These are phyloP conservation scores for Aselliscus stoliczkanus DNA, from an alignment of 2,797 vertebrate genomes.

Conservation along the genomic window DNA sequence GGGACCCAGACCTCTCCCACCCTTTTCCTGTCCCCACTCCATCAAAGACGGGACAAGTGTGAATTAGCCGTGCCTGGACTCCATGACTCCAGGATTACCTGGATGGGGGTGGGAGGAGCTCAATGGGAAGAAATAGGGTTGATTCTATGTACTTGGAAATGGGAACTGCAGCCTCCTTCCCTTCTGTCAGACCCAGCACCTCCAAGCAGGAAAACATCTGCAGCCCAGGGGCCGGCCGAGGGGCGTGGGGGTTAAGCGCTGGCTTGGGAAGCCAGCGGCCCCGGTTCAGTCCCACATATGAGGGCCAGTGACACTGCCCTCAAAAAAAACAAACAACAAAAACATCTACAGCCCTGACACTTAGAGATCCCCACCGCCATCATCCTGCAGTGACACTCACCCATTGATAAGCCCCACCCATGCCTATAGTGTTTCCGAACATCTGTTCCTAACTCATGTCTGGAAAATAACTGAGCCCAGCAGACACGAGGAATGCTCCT, in stretches of 20 bases:
- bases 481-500: background rate
- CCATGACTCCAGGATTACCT: fast-evolving
- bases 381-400: background rate
- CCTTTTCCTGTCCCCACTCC: too few species aligned
- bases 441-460: background rate
- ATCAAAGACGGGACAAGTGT: background rate
- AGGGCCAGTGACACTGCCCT: too few species aligned
- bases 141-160: background rate
- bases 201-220: background rate
- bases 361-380: background rate
- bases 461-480: background rate
- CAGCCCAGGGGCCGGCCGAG: too few species aligned
- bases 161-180: background rate
- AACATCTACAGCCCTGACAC: background rate
- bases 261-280: too few species aligned
- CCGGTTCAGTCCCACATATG: too few species aligned
- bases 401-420: background rate
- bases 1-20: background rate
- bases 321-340: too few species aligned
- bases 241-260: too few species aligned
- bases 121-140: background rate
- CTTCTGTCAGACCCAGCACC: background rate
- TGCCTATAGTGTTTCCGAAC: background rate
- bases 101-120: background rate
- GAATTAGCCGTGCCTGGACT: background rate